phyloP scores from a whole-genome alignment of 2,888 invertebrate genomes.

The Digitonthophagus gazella region DNA sequence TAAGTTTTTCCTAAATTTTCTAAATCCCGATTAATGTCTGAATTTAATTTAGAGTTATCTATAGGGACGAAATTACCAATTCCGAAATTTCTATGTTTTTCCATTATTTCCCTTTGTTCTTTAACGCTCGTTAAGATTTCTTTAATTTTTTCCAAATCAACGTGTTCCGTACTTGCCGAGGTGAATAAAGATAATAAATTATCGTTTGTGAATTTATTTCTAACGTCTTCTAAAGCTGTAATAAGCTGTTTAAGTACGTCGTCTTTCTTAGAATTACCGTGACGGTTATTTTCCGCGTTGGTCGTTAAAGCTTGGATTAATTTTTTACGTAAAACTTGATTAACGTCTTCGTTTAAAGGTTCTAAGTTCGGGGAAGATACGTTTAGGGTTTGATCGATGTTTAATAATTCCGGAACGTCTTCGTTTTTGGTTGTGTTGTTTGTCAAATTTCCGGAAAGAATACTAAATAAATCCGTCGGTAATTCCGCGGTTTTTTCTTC shows the following conservation, averaged over 20 bases:
- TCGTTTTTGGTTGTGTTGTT: constrained; percentile 24
- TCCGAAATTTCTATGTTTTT: constrained; percentile 39
- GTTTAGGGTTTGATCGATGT: constrained; percentile 28
- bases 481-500: constrained; percentile 53
- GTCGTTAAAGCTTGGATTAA: constrained; percentile 39
- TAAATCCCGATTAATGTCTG: constrained; percentile 30
- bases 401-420: constrained; percentile 44
- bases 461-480: constrained; percentile 45
- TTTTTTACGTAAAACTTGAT: constrained; percentile 38
- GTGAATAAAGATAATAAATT: constrained; percentile 47
- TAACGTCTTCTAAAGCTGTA: constrained; percentile 41
- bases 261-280: constrained; percentile 28
- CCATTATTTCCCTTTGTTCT: constrained; percentile 37
- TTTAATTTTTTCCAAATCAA: constrained; percentile 42
- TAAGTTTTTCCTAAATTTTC: constrained; percentile 31
- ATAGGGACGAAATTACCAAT: constrained; percentile 27
- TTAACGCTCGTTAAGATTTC: constrained; percentile 44
- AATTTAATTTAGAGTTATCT: constrained; percentile 27
- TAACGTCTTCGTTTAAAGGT: constrained; percentile 34
- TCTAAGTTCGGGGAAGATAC: constrained; percentile 22
- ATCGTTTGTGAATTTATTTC: constrained; percentile 41
- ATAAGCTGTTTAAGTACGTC: constrained; percentile 38
- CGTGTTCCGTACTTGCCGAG: constrained; percentile 43
- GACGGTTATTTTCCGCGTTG: constrained; percentile 32
- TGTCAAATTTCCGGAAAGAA: constrained; percentile 35